These are phyloP conservation scores for Leucopsar rothschildi DNA, from an alignment of 2,113 vertebrate genomes.

Conservation along the genomic window DNA sequence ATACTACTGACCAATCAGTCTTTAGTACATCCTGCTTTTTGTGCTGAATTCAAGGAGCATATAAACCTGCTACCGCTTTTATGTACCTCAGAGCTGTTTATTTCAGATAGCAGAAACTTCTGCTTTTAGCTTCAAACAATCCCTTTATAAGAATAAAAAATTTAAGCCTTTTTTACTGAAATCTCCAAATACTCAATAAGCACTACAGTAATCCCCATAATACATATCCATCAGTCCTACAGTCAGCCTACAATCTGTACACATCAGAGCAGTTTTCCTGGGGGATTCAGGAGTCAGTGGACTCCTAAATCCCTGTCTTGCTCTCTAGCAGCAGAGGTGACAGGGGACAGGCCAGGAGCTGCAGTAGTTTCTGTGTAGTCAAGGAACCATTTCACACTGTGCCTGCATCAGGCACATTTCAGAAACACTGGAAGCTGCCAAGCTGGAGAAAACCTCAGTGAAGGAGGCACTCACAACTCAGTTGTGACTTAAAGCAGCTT, in stretches of 20 bases:
- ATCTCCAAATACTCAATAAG: background rate
- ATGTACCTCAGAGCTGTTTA: background rate
- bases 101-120: background rate
- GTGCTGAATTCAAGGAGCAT: background rate
- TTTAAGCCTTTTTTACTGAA: background rate
- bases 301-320: background rate
- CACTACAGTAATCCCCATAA: background rate
- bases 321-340: background rate
- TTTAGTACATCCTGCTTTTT: background rate
- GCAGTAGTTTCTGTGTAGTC: background rate
- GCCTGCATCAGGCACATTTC: background rate
- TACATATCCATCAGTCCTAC: background rate
- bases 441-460: background rate
- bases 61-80: background rate
- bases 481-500: background rate
- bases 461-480: background rate
- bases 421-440: background rate
- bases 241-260: background rate
- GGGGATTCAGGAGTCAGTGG: background rate
- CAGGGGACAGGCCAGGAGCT: background rate
- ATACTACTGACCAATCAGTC: background rate
- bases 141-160: background rate
- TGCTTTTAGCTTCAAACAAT: background rate
- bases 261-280: background rate
- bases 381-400: background rate